Percentiles rank a stretch among this genome's conserved stretches.
These are phyloP conservation scores for Eufriesea mexicana DNA, from an alignment of 1,140 invertebrate species.

Conservation along the genomic window DNA sequence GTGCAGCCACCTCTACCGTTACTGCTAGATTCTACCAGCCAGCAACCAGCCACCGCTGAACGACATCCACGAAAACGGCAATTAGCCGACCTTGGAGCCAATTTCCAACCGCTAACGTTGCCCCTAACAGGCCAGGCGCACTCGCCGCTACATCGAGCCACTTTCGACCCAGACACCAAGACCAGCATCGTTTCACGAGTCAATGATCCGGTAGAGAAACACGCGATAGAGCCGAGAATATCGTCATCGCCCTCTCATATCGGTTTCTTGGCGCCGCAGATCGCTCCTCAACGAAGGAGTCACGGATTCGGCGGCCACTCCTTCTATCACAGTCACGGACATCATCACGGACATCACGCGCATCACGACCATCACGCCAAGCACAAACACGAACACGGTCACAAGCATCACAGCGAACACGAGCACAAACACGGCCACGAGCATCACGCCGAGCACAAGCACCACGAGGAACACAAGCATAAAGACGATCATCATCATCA, in stretches of 20 bases:
- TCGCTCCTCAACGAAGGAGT: constrained; percentile 32
- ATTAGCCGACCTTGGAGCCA: constrained; percentile 53
- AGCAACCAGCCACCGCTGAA: too few relatives aligned
- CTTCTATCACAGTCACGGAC: constrained; percentile 56
- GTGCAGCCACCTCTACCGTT: too few relatives aligned
- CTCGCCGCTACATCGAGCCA: constrained; percentile 6
- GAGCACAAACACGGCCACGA: constrained; percentile 52
- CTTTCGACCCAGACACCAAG: constrained; percentile 16
- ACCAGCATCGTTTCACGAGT: constrained; percentile 20
- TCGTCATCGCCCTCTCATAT: constrained; percentile 21
- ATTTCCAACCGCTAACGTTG: constrained; percentile 46
- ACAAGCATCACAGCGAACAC: constrained; percentile 57
- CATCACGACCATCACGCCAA: constrained; percentile 59
- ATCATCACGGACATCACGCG: constrained; percentile 47
- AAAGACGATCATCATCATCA: constrained; percentile 62
- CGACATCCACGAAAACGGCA: constrained; percentile 71
- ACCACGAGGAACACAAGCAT: constrained; percentile 62
- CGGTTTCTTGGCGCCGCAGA: constrained; percentile 19
- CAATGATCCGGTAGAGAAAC: constrained; percentile 23
- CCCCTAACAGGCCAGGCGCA: constrained; percentile 30
- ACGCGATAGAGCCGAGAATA: constrained; percentile 37
- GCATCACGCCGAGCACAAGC: constrained; percentile 60
- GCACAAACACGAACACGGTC: constrained; percentile 53
- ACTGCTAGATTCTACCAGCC: constrained; percentile 17
- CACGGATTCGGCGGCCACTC: constrained; percentile 41